These are phyloP conservation scores for Coenonympha glycerion DNA, from an alignment of 2,888 invertebrate species.

Conservation along the genomic window DNA sequence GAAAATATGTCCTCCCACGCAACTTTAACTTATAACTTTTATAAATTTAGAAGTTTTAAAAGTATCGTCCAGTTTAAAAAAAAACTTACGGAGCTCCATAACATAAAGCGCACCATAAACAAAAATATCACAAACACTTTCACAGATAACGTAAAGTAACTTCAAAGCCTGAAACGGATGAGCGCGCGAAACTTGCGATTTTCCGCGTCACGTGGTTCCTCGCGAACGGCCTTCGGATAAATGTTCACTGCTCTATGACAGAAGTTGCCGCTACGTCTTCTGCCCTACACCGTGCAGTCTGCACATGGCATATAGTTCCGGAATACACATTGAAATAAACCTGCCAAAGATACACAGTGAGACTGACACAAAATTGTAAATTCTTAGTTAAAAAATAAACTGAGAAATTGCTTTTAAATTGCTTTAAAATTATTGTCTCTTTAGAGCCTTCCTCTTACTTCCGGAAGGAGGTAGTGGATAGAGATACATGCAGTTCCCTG, in stretches of 20 bases:
- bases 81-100: not conserved
- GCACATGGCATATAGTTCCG: constrained; percentile 10
- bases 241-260: constrained; percentile 12
- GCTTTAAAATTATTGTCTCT: too few species aligned
- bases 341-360: not conserved
- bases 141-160: constrained; percentile 11
- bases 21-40: not conserved
- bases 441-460: too few species aligned
- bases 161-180: not conserved
- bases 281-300: constrained; percentile 4
- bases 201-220: constrained; percentile 15
- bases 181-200: constrained; percentile 12
- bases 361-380: not conserved
- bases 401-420: too few species aligned
- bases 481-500: not conserved
- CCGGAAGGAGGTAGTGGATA: too few species aligned
- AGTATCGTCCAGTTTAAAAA: too few species aligned
- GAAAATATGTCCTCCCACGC: not conserved
- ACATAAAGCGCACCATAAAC: not conserved
- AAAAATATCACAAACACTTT: not conserved
- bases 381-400: too few species aligned
- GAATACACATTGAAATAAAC: not conserved
- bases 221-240: constrained; percentile 22
- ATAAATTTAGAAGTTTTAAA: too few species aligned
- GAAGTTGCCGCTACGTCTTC: not conserved